phyloP scores from a whole-genome alignment of 2,113 vertebrate genomes.

The Dromiciops gliroides region DNA sequence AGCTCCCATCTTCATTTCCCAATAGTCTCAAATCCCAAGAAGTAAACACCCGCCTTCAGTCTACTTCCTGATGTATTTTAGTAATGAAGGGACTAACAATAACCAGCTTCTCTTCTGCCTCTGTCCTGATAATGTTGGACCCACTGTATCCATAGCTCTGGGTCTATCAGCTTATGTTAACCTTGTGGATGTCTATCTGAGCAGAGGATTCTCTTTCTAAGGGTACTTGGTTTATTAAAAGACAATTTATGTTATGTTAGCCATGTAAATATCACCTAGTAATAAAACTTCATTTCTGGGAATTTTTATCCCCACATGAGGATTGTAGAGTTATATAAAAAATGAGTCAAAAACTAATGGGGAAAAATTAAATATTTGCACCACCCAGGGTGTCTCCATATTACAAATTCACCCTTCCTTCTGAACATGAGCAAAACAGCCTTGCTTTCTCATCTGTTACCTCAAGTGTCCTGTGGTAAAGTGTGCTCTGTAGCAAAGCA shows the following conservation, averaged over 20 bases:
- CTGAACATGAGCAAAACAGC: background rate
- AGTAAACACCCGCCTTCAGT: background rate
- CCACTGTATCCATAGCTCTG: background rate
- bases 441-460: background rate
- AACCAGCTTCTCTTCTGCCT: background rate
- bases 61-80: background rate
- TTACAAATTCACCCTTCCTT: background rate
- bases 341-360: constrained; percentile 36
- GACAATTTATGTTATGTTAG: background rate
- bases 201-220: constrained; percentile 19
- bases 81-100: background rate
- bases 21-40: background rate
- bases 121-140: background rate
- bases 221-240: background rate
- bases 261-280: background rate
- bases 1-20: background rate
- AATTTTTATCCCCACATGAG: constrained; percentile 12
- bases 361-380: constrained; percentile 35
- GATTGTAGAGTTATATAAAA: constrained; percentile 4
- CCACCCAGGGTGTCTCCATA: constrained; percentile 4
- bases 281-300: background rate
- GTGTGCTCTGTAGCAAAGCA: background rate
- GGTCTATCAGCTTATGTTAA: constrained; percentile 37
- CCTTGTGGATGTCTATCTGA: background rate
- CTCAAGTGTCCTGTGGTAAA: background rate